Percentiles rank a stretch among this genome's conserved stretches.
phyloP scores from a whole-genome alignment of 2,113 vertebrate genomes.

The Pseudorasbora parva region DNA sequence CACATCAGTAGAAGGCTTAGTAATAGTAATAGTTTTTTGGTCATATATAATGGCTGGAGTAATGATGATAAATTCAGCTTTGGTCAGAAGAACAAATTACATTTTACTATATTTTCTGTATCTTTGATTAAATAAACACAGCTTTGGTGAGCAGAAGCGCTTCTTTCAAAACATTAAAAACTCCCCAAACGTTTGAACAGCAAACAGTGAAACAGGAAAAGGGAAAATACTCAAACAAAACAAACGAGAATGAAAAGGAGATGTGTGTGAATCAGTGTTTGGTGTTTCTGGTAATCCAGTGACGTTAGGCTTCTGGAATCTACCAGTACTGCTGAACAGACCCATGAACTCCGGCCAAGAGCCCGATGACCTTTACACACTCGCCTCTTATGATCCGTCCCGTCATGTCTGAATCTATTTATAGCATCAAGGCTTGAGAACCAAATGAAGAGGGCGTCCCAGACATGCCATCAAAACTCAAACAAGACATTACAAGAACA shows the following conservation, averaged over 20 bases:
- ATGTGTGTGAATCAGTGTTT: not conserved
- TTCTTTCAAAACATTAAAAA: not conserved
- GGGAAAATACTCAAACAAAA: not conserved
- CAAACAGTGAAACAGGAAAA: not conserved
- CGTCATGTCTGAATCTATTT: slow-evolving; percentile 36
- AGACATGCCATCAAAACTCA: not conserved
- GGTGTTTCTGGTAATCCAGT: not conserved
- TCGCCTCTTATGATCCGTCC: not conserved
- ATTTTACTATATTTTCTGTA: too few relatives aligned
- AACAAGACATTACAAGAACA: not conserved
- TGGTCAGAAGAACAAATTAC: too few relatives aligned
- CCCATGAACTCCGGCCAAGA: not conserved
- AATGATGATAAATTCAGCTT: too few relatives aligned
- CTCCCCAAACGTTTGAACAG: not conserved
- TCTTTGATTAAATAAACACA: not conserved
- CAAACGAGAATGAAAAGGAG: not conserved
- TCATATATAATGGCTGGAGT: too few relatives aligned
- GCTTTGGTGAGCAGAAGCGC: not conserved
- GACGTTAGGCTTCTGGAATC: not conserved
- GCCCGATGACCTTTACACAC: not conserved
- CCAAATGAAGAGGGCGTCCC: not conserved
- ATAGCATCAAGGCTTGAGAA: slow-evolving; percentile 14
- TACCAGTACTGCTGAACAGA: not conserved
- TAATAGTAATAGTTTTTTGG: too few relatives aligned
- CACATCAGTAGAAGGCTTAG: too few relatives aligned